A percentile compares a stretch with the other conserved stretches of the same genome.
These are phyloP conservation scores for Actenoides hombroni DNA, from an alignment of 2,113 vertebrate genomes.

Conservation along the genomic window DNA sequence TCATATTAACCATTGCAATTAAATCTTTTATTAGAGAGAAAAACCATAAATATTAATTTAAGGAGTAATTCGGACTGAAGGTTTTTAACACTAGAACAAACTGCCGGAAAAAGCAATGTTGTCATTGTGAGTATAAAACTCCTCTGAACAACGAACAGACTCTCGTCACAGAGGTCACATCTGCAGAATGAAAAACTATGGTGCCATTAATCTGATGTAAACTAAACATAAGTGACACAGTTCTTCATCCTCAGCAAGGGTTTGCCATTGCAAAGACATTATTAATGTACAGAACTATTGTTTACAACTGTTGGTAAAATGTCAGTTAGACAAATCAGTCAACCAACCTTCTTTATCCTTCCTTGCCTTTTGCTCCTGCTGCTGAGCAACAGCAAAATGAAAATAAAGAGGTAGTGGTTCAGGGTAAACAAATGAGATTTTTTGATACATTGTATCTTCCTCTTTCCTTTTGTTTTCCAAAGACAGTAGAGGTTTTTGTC, in stretches of 20 bases:
- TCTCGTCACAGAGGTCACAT: neutral
- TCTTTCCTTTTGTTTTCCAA: neutral
- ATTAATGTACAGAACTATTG: neutral
- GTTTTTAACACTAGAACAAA: neutral
- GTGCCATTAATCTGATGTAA: neutral
- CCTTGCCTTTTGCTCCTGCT: neutral
- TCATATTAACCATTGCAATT: neutral
- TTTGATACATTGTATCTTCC: neutral
- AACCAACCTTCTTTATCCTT: neutral
- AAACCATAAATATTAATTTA: neutral
- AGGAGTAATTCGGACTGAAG: neutral
- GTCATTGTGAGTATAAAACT: neutral
- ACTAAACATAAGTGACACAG: neutral
- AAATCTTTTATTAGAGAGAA: neutral
- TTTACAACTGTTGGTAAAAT: conserved; percentile 9
- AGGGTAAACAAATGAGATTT: neutral
- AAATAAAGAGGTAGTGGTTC: neutral
- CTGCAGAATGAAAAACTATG: neutral
- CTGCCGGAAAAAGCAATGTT: neutral
- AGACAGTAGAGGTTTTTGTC: neutral
- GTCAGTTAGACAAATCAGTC: neutral
- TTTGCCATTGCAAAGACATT: neutral
- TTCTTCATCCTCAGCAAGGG: conserved; percentile 1
- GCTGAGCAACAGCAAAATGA: neutral
- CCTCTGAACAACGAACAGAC: neutral